A percentile compares a stretch with the other conserved stretches of the same genome.
Evolutionary conservation across 2,888 invertebrate species (phyloP).

Genomic region (Mellilla xanthometata): DNA sequence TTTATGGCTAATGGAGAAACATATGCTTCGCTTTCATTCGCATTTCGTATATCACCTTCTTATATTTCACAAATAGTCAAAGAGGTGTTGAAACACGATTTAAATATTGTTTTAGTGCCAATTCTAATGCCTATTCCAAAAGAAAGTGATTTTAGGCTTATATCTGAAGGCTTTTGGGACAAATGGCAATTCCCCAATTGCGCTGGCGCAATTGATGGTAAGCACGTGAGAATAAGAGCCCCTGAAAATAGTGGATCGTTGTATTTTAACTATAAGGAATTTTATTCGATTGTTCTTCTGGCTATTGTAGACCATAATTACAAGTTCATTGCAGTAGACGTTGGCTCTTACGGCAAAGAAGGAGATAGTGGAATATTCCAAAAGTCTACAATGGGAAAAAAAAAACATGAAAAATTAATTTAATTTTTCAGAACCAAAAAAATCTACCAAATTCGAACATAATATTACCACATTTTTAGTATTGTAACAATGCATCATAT

Average conservation of each 20-base stretch:
- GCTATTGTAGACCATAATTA: constrained; percentile 4
- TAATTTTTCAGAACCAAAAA: too few species aligned
- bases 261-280: constrained; percentile 16
- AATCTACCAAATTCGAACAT: too few species aligned
- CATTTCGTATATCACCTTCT: too few species aligned
- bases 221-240: constrained; percentile 12
- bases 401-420: too few species aligned
- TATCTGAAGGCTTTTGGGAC: constrained; percentile 27
- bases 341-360: constrained; percentile 7
- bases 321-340: constrained; percentile 10
- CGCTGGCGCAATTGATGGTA: constrained; percentile 23
- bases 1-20: too few species aligned
- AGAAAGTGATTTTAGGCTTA: constrained; percentile 21
- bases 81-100: too few species aligned
- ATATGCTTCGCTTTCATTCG: too few species aligned
- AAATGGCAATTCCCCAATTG: constrained; percentile 21
- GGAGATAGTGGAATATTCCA: background rate
- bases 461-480: too few species aligned
- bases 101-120: constrained; percentile 22
- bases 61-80: too few species aligned
- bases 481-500: too few species aligned
- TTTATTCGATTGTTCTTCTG: background rate
- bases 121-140: constrained; percentile 30
- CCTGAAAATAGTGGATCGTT: constrained; percentile 12
- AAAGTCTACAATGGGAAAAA: too few species aligned